Evolutionary conservation across 2,888 invertebrate species (phyloP).

Genomic region (Brachyptera risi): DNA sequence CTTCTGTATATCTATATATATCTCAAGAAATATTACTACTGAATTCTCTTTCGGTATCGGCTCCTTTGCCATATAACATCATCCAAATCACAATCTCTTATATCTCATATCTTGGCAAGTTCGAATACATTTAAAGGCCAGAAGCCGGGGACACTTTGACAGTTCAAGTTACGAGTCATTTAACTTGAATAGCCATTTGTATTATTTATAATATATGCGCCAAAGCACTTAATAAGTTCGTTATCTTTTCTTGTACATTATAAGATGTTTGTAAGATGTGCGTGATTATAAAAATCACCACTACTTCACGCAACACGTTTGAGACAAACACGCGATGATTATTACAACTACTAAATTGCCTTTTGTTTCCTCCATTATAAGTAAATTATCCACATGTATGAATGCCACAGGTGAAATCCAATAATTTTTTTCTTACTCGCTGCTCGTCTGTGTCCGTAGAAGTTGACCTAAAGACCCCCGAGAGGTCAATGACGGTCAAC

Average conservation of each 20-base stretch:
- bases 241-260: not conserved
- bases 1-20: not conserved
- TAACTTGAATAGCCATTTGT: not conserved
- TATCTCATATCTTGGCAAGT: no score
- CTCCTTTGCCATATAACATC: not conserved
- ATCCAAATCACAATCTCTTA: no score
- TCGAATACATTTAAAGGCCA: not conserved
- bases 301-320: not conserved
- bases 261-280: no score
- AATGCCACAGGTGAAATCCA: conserved; percentile 9
- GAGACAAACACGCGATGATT: not conserved
- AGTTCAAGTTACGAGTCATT: conserved; percentile 3
- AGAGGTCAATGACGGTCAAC: not conserved
- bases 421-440: no score
- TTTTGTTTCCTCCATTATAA: not conserved
- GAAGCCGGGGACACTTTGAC: conserved; percentile 11
- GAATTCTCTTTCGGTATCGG: not conserved
- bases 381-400: not conserved
- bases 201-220: conserved; percentile 1
- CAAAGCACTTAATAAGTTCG: not conserved
- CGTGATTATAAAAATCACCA: not conserved
- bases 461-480: conserved; percentile 6
- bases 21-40: not conserved
- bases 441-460: not conserved
- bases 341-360: not conserved